These are phyloP conservation scores for Motacilla tschutschensis DNA, from an alignment of 2,113 vertebrate genomes.

Conservation along the genomic window DNA sequence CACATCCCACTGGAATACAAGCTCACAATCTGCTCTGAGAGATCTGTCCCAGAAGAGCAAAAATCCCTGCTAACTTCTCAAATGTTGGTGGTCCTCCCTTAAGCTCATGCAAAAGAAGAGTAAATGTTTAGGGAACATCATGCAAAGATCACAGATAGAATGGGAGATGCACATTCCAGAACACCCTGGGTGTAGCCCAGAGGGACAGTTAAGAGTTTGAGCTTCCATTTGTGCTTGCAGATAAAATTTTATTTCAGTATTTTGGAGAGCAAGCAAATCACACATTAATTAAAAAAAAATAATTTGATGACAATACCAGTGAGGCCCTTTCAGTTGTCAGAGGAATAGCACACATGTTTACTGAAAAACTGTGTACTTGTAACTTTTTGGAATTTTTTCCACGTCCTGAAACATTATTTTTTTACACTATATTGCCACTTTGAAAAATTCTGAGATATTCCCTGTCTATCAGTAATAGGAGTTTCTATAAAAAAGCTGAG, in stretches of 20 bases:
- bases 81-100: not conserved
- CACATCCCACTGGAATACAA: not conserved
- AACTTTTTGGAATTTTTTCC: not conserved
- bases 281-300: not conserved
- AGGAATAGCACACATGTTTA: not conserved
- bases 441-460: not conserved
- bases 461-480: not conserved
- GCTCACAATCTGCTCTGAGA: not conserved
- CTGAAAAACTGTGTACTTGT: not conserved
- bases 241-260: slow-evolving; percentile 17
- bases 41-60: not conserved
- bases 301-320: not conserved
- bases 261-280: not conserved
- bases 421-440: not conserved
- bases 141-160: slow-evolving; percentile 28
- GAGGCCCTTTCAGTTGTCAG: not conserved
- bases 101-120: slow-evolving; percentile 18
- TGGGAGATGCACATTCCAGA: slow-evolving; percentile 28
- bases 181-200: not conserved
- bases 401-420: not conserved
- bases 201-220: slow-evolving; percentile 1
- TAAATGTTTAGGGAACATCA: slow-evolving; percentile 11
- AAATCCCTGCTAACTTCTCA: not conserved
- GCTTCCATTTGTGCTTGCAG: not conserved
- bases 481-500: not conserved